These are phyloP conservation scores for Gallinago solitaria DNA, from an alignment of 2,797 vertebrate species.

Conservation along the genomic window DNA sequence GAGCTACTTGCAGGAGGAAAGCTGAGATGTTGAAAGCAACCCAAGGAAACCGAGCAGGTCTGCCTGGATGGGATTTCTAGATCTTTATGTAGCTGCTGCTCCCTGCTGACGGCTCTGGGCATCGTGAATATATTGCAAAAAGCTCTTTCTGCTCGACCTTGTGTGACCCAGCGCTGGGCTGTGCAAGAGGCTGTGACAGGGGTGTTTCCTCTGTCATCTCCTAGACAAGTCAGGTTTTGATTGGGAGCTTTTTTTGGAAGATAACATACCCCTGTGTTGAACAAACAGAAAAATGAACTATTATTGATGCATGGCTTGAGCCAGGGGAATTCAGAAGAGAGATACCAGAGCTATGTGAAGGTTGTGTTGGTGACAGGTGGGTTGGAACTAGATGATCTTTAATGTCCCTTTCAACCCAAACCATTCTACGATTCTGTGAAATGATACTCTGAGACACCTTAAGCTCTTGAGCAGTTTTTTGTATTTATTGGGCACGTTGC, in stretches of 20 bases:
- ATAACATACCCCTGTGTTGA: neutral
- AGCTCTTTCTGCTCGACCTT: neutral
- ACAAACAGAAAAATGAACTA: neutral
- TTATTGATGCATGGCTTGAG: neutral
- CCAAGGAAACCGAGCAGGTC: neutral
- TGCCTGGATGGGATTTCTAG: neutral
- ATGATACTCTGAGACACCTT: neutral
- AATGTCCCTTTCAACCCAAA: neutral
- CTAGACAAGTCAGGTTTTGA: neutral
- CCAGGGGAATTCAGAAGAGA: neutral
- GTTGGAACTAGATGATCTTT: neutral
- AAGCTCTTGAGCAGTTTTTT: neutral
- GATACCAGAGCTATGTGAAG: neutral
- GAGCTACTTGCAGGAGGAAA: neutral
- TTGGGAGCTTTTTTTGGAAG: neutral
- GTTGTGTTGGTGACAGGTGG: neutral
- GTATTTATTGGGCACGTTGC: neutral
- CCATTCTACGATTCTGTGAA: neutral
- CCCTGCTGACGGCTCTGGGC: constrained; percentile 35
- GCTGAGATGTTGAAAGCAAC: neutral
- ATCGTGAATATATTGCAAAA: neutral
- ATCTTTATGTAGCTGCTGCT: constrained; percentile 54
- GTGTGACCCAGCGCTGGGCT: neutral
- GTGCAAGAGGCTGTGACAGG: neutral
- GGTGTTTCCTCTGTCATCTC: neutral